These are phyloP conservation scores for Heliconius hermathena DNA, from an alignment of 1,140 invertebrate species.

Conservation along the genomic window DNA sequence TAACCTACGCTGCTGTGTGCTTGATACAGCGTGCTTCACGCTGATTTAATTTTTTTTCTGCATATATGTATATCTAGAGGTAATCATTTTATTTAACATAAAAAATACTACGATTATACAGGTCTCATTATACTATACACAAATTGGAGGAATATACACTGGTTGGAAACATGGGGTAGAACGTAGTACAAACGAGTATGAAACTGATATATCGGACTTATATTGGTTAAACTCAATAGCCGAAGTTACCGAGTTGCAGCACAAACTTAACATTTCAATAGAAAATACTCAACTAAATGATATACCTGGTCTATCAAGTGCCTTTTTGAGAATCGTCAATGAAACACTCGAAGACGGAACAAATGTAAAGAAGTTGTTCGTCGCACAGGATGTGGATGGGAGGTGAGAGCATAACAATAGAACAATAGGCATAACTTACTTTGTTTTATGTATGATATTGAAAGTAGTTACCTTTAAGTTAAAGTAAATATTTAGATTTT, in stretches of 20 bases:
- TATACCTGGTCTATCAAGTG: constrained; percentile 70
- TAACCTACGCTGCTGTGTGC: too few relatives aligned
- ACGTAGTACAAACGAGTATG: constrained; percentile 83
- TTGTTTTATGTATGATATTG: constrained; percentile 18
- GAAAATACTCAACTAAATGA: constrained; percentile 54
- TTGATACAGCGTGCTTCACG: too few relatives aligned
- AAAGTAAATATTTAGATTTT: neutral
- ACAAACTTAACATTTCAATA: constrained; percentile 69
- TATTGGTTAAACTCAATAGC: constrained; percentile 89
- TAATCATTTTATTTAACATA: too few relatives aligned
- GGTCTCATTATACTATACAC: constrained; percentile 86
- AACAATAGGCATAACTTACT: constrained; percentile 27
- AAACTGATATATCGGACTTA: constrained; percentile 85
- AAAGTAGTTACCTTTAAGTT: constrained; percentile 10
- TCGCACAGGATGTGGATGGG: constrained; percentile 82
- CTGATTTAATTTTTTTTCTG: too few relatives aligned
- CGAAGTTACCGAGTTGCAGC: constrained; percentile 87
- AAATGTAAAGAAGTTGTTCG: constrained; percentile 64
- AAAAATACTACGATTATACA: constrained; percentile 52
- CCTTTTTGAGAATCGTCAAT: constrained; percentile 68
- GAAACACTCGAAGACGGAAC: constrained; percentile 62
- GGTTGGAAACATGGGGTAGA: constrained; percentile 87
- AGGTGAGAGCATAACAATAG: constrained; percentile 57
- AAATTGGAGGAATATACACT: constrained; percentile 86
- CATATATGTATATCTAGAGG: too few relatives aligned